Evolutionary conservation across 2,888 invertebrate genomes (phyloP).

Genomic region (Aelia acuminata): DNA sequence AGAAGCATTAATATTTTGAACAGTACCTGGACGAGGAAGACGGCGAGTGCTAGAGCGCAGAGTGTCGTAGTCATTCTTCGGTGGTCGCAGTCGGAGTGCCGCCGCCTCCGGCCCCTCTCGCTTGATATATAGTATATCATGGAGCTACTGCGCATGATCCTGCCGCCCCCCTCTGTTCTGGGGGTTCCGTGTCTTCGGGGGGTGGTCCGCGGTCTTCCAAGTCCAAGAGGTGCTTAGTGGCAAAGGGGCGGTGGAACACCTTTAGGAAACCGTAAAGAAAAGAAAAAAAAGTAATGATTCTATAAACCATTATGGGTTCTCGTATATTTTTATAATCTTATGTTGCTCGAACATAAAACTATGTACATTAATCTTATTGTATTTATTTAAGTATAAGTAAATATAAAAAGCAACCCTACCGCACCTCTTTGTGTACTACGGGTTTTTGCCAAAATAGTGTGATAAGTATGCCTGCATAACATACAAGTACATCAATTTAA

Average conservation of each 20-base stretch:
- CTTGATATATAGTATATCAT: background rate
- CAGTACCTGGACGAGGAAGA: constrained; percentile 55
- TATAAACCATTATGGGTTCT: no score
- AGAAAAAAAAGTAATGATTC: no score
- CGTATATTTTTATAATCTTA: no score
- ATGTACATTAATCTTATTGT: no score
- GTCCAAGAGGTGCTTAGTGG: background rate
- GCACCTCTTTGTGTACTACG: no score
- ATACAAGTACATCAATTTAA: no score
- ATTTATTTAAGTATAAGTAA: no score
- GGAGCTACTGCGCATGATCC: background rate
- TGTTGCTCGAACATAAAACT: no score
- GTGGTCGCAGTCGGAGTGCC: background rate
- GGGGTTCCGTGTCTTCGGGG: background rate
- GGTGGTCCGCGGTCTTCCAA: background rate
- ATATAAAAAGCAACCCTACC: no score
- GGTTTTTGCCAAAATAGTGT: no score
- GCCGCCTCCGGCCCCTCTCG: constrained; percentile 28
- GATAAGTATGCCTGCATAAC: no score
- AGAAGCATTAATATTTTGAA: background rate
- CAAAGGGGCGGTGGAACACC: background rate
- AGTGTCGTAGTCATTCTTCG: constrained; percentile 52
- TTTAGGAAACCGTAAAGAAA: no score
- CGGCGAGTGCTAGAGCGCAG: constrained; percentile 58
- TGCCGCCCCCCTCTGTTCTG: background rate